A percentile compares a stretch with the other conserved stretches of the same genome.
phyloP scores from a whole-genome alignment of 2,797 vertebrate genomes.

The Galaxias olidus region DNA sequence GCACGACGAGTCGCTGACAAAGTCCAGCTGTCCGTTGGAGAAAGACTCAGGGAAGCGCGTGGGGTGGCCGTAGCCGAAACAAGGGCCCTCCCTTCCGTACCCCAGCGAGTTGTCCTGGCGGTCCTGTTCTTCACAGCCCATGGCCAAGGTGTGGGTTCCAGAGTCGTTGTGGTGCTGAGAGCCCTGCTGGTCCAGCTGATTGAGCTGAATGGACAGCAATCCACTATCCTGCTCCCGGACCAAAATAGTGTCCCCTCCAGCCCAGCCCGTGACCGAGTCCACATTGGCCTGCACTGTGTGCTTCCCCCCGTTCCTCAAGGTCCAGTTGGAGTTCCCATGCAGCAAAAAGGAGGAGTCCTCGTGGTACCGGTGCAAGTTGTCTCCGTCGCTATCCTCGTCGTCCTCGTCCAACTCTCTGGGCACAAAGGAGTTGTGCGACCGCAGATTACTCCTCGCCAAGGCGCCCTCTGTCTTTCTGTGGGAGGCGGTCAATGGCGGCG shows the following conservation, averaged over 20 bases:
- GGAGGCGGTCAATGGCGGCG: conserved; percentile 12
- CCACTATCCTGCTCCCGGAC: conserved; percentile 46
- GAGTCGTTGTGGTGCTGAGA: conserved; percentile 49
- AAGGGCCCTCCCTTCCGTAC: conserved; percentile 57
- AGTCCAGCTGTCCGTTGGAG: conserved; percentile 81
- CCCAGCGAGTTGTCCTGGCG: conserved; percentile 48
- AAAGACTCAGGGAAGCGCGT: conserved; percentile 66
- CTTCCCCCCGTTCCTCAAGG: conserved; percentile 66
- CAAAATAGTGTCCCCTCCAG: conserved; percentile 36
- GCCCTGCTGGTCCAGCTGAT: conserved; percentile 57
- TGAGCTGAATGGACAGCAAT: conserved; percentile 52
- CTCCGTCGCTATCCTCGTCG: conserved; percentile 69
- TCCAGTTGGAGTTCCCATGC: conserved; percentile 73
- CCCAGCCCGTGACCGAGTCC: conserved; percentile 39
- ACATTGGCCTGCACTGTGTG: conserved; percentile 38
- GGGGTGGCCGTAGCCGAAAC: conserved; percentile 69
- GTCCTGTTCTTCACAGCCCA: conserved; percentile 60
- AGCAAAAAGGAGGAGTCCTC: conserved; percentile 75
- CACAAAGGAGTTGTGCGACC: conserved; percentile 85
- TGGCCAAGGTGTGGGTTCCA: conserved; percentile 66
- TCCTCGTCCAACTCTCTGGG: conserved; percentile 78
- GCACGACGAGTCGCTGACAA: conserved; percentile 89
- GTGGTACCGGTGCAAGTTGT: conserved; percentile 69
- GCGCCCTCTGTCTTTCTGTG: conserved; percentile 34
- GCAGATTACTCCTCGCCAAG: conserved; percentile 28